Evolutionary conservation across 2,888 invertebrate species (phyloP), one percentile per base, ranked within the genome.

Genomic region (Acanthosepion lycidas): DNA sequence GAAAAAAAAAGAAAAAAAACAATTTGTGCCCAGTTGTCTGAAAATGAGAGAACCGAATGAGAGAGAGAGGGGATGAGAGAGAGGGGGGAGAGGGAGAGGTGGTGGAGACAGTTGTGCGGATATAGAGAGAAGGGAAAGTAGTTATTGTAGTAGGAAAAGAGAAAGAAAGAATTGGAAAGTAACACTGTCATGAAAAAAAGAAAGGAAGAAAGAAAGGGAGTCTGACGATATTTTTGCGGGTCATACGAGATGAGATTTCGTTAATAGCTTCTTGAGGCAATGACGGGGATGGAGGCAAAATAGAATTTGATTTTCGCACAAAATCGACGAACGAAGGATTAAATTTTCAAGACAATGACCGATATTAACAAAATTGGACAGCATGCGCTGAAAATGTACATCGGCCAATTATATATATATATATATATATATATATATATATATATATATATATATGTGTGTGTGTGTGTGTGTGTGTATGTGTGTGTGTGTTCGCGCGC

Each of bases 231-330:
- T 78, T 78, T 78, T 78, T 78, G 78, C 18, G 78, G n/a, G 78
- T 78, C 78, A 78, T n/a, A 78, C 33, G 78, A 78, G 78, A 78
- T 78, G 78, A 78, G 78, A 78, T 78, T 78, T 78, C 78, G 78
- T 78, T 78, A 78, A 78, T 78, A 78, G 78, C 78, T n/a, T 78
- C 78, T 78, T 12, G 12, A 33, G 78, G 78, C 78, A 33, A 78
- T 33, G 78, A 78, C 15, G 78, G 15, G 78, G 78, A 0, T 9
- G n/a, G 78, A 33, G 78, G 33, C 78, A 18, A 33, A n/a, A 33
- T 78, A 33, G 78, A 78, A 78, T 78, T n/a, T 15, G 33, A 78
- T 78, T 78, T 33, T 78, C 15, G n/a, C n/a, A n/a, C 78, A 78
- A 78, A 78, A 78, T 78, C 78, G n/a, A 12, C 78, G n/a, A 78